Base-by-base conservation (phyloP, 2,797 vertebrate genomes). In the Thunnus albacares region DNA sequence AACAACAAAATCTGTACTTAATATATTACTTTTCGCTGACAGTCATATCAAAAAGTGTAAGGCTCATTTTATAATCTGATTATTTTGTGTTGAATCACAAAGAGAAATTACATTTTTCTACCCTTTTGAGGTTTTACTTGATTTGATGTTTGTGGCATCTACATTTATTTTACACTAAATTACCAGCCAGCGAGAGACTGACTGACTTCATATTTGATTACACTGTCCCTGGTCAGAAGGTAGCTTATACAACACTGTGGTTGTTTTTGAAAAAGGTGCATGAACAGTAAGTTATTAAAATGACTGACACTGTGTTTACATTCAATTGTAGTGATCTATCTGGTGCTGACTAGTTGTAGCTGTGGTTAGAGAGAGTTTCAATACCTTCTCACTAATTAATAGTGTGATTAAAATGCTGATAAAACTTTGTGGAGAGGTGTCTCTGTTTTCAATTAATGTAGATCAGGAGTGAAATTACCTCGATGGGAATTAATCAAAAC, bases 401-500 rank as follows among this genome's bases (percentile, higher is more conserved):
- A 22, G 26, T 41, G 62, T 57, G 75, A 84, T 75, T 75, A 43
- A 79, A 87, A 67, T 55, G 47, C 53, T 72, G 75, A 88, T 78
- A 77, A 84, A 80, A 62, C 30, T 6, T 7, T 22, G 53, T 65
- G n/a, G n/a, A 20, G 26, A 28, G 56, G 65, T 60, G 72, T 76
- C 35, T 35, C 47, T 57, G 47, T 30, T 81, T 69, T 2, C 3
- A 86, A 84, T 85, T 69, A 73, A 85, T 84, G 82, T 51, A 26
- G 76, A 65, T 81, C 49, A 75, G 67, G 51, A 84, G 71, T 82
- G 53, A 24, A 80, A 71, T 73, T 63, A 49, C 60, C 61, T 78
- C 0, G 10, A 71, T 6, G 20, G 30, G 62, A 87, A 80, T 84
- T 60, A 84, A 82, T 81, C 65, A 71, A 62, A 83, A 84, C 63